Percentiles rank a stretch among this genome's conserved stretches.
These are phyloP conservation scores for Lasaia peninsularis DNA, from an alignment of 1,140 invertebrate species.

Conservation along the genomic window DNA sequence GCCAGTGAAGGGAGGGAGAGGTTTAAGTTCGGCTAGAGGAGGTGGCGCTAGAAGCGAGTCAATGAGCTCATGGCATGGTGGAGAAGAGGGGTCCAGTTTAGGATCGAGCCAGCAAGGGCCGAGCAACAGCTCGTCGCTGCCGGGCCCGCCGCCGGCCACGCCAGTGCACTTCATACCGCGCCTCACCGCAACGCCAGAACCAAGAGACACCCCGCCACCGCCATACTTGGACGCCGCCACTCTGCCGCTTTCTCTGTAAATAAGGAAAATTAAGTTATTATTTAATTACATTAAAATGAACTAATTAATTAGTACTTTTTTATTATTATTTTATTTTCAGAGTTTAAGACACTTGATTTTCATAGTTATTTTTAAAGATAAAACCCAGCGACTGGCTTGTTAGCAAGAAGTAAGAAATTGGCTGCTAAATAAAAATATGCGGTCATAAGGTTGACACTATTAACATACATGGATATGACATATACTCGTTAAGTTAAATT, in stretches of 20 bases:
- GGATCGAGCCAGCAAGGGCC: constrained; percentile 77
- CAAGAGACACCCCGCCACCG: constrained; percentile 60
- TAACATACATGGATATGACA: no score
- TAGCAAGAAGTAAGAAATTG: no score
- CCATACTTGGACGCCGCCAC: constrained; percentile 75
- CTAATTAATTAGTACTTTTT: not conserved
- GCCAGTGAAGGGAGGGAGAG: constrained; percentile 90
- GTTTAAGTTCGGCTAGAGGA: constrained; percentile 89
- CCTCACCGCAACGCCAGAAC: constrained; percentile 59
- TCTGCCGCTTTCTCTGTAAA: constrained; percentile 60
- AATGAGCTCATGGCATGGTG: constrained; percentile 62
- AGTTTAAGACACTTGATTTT: no score
- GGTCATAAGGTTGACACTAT: no score
- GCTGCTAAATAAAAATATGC: no score
- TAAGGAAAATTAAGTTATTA: constrained; percentile 19
- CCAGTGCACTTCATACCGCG: constrained; percentile 66
- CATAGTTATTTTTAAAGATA: no score
- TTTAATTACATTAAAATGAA: not conserved
- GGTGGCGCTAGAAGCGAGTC: constrained; percentile 82
- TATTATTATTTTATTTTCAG: not conserved
- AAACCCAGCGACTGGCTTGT: no score
- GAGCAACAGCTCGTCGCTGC: constrained; percentile 75
- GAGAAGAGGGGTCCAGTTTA: constrained; percentile 61
- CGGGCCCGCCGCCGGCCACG: constrained; percentile 43
- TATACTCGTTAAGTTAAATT: no score